Conservation (phyloP, 2,113 vertebrate genomes). For the Anolis carolinensis region DNA sequence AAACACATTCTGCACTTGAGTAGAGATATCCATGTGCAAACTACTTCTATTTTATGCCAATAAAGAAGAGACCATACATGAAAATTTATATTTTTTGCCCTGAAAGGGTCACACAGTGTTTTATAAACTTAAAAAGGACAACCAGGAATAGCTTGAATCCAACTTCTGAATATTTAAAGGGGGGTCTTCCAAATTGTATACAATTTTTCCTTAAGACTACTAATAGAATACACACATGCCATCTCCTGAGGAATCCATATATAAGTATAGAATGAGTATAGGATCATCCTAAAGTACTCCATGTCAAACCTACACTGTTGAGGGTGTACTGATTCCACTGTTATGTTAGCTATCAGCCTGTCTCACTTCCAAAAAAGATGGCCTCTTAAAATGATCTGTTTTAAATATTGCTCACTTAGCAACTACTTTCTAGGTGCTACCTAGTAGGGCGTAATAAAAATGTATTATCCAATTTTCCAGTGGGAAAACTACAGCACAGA, state of each 20-base stretch:
- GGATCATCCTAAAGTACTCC: not conserved
- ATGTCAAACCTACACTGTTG: constrained; percentile 5
- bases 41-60: not conserved
- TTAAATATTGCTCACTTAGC: constrained; percentile 32
- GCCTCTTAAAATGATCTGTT: constrained; percentile 15
- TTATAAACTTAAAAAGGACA: not conserved
- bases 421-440: constrained; percentile 43
- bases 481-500: constrained; percentile 40
- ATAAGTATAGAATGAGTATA: not conserved
- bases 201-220: not conserved
- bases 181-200: not conserved
- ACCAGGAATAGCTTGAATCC: not conserved
- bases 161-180: not conserved
- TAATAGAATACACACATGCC: not conserved
- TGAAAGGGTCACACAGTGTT: not conserved
- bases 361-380: not conserved
- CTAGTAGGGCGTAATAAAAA: constrained; percentile 54
- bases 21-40: not conserved
- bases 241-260: not conserved
- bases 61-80: not conserved
- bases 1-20: not conserved
- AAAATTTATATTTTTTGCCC: not conserved
- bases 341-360: not conserved
- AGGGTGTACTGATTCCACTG: not conserved
- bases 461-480: constrained; percentile 48